These are phyloP conservation scores for Phenacoccus solenopsis DNA, from an alignment of 1,140 invertebrate species.

Conservation along the genomic window DNA sequence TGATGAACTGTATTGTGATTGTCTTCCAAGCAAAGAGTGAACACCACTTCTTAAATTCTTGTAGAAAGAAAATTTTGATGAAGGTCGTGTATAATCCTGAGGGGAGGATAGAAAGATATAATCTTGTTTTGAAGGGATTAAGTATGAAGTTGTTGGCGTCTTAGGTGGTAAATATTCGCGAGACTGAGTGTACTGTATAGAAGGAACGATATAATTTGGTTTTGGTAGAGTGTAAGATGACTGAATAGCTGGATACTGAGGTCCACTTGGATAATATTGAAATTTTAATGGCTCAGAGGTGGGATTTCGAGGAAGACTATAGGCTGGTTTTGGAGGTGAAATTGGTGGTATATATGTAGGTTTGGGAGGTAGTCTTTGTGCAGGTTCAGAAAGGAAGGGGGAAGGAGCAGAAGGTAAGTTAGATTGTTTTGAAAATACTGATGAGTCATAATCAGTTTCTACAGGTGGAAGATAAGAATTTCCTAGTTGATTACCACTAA, in stretches of 20 bases:
- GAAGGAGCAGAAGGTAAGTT: constrained; percentile 33
- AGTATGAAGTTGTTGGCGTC: constrained; percentile 31
- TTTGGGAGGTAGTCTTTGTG: constrained; percentile 38
- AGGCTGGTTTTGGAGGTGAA: constrained; percentile 29
- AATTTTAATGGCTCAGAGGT: constrained; percentile 35
- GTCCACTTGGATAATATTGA: constrained; percentile 29
- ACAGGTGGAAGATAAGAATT: constrained; percentile 4
- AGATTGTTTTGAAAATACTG: constrained; percentile 29
- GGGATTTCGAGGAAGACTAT: constrained; percentile 33
- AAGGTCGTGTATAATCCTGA: neutral
- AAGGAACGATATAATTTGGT: constrained; percentile 37
- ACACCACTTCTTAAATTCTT: neutral
- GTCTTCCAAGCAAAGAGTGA: constrained; percentile 21
- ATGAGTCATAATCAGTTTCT: constrained; percentile 28
- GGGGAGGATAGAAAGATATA: neutral
- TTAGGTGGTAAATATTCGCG: constrained; percentile 24
- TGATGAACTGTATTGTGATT: constrained; percentile 31
- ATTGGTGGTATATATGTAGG: constrained; percentile 33
- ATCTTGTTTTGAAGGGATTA: constrained; percentile 31
- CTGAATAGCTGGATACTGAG: constrained; percentile 34
- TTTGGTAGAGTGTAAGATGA: constrained; percentile 32
- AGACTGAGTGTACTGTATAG: constrained; percentile 39
- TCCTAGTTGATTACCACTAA: constrained; percentile 23
- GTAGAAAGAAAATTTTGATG: neutral
- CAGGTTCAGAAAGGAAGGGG: constrained; percentile 33